These are phyloP conservation scores for Podilymbus podiceps DNA, from an alignment of 2,113 vertebrate genomes.

Conservation along the genomic window DNA sequence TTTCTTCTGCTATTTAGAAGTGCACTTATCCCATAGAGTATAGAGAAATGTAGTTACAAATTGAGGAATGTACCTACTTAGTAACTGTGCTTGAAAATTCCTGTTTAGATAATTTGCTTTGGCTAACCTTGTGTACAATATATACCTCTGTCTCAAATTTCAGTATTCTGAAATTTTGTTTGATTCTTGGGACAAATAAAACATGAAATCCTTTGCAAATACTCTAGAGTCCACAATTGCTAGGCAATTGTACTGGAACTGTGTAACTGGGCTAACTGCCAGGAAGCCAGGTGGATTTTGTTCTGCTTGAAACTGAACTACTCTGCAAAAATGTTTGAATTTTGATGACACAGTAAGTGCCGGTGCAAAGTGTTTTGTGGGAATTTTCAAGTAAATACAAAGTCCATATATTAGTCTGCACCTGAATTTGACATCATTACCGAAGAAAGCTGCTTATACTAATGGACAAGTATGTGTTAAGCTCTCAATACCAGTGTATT, in stretches of 20 bases:
- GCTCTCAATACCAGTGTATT: not conserved
- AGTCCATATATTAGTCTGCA: not conserved
- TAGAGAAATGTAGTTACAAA: not conserved
- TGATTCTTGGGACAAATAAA: not conserved
- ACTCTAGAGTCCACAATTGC: not conserved
- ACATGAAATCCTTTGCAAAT: not conserved
- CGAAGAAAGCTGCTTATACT: not conserved
- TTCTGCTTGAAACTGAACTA: not conserved
- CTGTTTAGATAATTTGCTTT: not conserved
- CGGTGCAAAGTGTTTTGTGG: not conserved
- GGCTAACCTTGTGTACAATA: not conserved
- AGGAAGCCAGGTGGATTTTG: not conserved
- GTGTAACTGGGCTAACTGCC: not conserved
- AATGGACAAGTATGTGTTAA: not conserved
- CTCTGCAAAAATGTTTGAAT: not conserved
- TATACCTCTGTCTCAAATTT: not conserved
- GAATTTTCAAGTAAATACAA: not conserved
- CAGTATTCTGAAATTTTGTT: not conserved
- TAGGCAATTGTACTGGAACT: not conserved
- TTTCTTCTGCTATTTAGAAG: not conserved
- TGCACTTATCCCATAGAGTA: not conserved
- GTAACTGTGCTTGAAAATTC: not conserved
- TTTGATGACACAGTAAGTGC: conserved; percentile 5
- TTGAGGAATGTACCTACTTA: not conserved
- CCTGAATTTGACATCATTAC: not conserved